phyloP scores from a whole-genome alignment of 1,140 invertebrate species.

The Ctenoplectra terminalis region DNA sequence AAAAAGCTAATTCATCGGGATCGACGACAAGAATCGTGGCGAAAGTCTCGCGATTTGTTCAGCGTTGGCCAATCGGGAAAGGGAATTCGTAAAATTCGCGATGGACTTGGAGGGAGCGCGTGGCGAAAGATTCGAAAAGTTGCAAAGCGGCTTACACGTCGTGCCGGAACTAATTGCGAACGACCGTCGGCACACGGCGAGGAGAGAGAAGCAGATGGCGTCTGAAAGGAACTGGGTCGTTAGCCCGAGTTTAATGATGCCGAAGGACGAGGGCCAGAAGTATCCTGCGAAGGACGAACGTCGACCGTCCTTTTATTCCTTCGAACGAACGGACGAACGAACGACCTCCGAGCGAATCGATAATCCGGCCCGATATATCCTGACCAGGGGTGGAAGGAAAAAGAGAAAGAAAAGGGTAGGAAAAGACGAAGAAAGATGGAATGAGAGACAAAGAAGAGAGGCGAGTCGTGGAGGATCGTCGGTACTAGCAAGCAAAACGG shows the following conservation, averaged over 20 bases:
- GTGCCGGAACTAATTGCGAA: constrained; percentile 67
- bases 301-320: constrained; percentile 71
- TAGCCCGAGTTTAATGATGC: constrained; percentile 66
- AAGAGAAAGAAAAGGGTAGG: constrained; percentile 11
- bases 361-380: constrained; percentile 75
- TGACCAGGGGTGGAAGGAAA: constrained; percentile 55
- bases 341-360: constrained; percentile 71
- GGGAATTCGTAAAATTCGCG: constrained; percentile 6
- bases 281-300: constrained; percentile 67
- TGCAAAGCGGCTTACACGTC: constrained; percentile 37
- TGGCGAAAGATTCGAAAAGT: constrained; percentile 31
- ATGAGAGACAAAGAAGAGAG: not conserved
- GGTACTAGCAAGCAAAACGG: constrained; percentile 53
- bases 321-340: constrained; percentile 39
- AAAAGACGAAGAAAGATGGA: not conserved
- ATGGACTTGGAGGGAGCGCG: not conserved
- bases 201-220: constrained; percentile 43
- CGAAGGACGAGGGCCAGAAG: constrained; percentile 63
- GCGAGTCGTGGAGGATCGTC: constrained; percentile 5
- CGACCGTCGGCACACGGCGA: not conserved
- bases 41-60: not conserved
- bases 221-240: constrained; percentile 70
- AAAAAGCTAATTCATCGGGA: not conserved
- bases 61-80: not conserved
- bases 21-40: not conserved